Percentiles rank a stretch among this genome's conserved stretches.
phyloP scores from a whole-genome alignment of 2,113 vertebrate species.

The Dicrurus megarhynchus region DNA sequence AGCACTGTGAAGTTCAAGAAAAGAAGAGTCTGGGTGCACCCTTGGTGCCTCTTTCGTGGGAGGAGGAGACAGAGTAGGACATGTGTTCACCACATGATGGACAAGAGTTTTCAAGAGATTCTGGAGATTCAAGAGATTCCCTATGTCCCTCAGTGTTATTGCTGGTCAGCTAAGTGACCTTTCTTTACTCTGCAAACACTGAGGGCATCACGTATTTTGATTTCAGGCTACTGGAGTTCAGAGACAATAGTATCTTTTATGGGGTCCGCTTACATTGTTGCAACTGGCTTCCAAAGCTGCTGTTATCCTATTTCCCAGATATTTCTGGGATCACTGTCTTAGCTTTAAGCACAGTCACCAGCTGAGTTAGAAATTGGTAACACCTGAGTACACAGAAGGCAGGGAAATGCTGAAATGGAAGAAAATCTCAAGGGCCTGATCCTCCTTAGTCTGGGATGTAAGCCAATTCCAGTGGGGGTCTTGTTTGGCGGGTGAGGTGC shows the following conservation, averaged over 20 bases:
- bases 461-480: neutral
- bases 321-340: neutral
- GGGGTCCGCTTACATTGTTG: neutral
- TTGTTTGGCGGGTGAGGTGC: neutral
- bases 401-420: neutral
- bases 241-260: neutral
- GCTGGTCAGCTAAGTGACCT: neutral
- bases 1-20: neutral
- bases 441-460: neutral
- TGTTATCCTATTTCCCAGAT: neutral
- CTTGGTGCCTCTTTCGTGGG: neutral
- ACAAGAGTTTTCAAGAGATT: neutral
- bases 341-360: neutral
- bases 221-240: neutral
- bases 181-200: neutral
- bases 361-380: neutral
- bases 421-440: neutral
- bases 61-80: neutral
- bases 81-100: accelerated
- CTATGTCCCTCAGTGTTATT: neutral
- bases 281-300: conserved; percentile 8
- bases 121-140: too few species aligned
- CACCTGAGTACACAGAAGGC: conserved; percentile 29
- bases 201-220: neutral
- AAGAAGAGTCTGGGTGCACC: neutral